Evolutionary conservation across 2,888 invertebrate genomes (phyloP), one percentile per base, ranked within the genome.

Genomic region (Nemapogon koenigi): DNA sequence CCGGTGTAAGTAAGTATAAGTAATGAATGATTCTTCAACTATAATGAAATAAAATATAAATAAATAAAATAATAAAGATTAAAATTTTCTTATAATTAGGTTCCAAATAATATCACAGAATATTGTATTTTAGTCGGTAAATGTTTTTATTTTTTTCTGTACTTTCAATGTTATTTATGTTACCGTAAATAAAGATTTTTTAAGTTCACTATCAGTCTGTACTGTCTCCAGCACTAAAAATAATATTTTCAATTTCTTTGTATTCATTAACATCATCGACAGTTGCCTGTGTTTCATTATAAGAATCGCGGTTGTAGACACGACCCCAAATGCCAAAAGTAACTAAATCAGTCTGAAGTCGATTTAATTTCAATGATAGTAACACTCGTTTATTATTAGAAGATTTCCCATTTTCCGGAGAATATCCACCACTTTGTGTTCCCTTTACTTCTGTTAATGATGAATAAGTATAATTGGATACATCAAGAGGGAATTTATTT

Each of bases 301-400:
- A n/a, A n/a, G n/a, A n/a, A n/a, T 83, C 81, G 52, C 73, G 69
- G 1, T 60, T 66, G 42, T 62, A 83, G 7, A 82, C 55, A 38
- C 81, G 55, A 7, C 71, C 69, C 65, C 65, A 76, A 25, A 75
- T 51, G 4, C 60, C 81, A 46, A 83, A 83, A 1, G 81, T 54
- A 2, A 82, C 43, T 2, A 84, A 42, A 11, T 72, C 59, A 16
- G 51, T 60, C 48, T 81, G 73, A 0, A 76, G 62, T 11, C 45
- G 38, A 25, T 55, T 62, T 6, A 80, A 49, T 45, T 57, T 63
- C 13, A 56, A 60, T 0, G 44, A 43, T 0, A 72, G 42, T 15
- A 44, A 48, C 32, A 57, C 57, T 1, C 56, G 50, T 2, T 42
- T 41, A 0, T 31, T 31, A 14, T 39, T 42, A 19, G 28, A 41